Evolutionary conservation across 2,113 vertebrate genomes (phyloP).

Genomic region (Eulemur rufifrons): DNA sequence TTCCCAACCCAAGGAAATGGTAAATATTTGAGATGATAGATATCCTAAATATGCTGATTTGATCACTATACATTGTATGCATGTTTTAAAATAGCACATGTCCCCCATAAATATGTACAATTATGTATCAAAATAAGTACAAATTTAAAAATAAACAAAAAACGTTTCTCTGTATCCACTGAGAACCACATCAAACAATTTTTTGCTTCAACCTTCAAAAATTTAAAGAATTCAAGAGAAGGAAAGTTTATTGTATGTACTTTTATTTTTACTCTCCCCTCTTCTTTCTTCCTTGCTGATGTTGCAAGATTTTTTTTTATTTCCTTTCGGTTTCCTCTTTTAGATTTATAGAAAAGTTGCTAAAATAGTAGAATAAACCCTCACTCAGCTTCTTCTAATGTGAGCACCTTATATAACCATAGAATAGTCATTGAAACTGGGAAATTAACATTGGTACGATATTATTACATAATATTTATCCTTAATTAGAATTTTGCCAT

Average conservation of each 20-base stretch:
- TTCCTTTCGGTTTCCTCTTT: background rate
- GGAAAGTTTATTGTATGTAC: background rate
- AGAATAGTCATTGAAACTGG: background rate
- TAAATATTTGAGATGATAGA: background rate
- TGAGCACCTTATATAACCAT: background rate
- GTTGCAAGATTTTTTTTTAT: background rate
- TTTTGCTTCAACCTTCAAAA: background rate
- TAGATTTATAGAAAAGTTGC: background rate
- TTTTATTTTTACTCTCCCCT: background rate
- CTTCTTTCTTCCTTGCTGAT: background rate
- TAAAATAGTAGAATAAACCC: background rate
- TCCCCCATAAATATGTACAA: background rate
- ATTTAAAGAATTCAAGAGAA: background rate
- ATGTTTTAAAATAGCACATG: background rate
- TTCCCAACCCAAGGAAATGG: background rate
- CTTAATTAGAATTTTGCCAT: background rate
- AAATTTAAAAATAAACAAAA: background rate
- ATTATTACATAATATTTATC: background rate
- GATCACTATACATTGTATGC: background rate
- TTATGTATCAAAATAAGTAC: background rate
- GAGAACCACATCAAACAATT: background rate
- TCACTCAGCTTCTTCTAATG: background rate
- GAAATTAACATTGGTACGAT: background rate
- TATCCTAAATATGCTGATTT: background rate
- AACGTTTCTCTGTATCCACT: background rate